phyloP scores from a whole-genome alignment of 2,113 vertebrate species.

The Sardina pilchardus region DNA sequence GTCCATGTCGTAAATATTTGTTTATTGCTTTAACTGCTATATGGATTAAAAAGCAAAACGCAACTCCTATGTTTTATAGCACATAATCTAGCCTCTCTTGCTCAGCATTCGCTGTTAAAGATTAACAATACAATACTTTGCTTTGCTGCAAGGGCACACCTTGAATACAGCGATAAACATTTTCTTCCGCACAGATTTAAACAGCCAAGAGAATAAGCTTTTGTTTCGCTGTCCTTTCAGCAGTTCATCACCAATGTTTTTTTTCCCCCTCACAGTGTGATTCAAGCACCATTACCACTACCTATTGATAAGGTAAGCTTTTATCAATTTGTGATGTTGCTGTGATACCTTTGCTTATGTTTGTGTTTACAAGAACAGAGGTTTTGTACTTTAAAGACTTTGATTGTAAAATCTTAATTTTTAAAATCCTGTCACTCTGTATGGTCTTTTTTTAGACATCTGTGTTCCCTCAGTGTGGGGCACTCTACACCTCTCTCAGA shows the following conservation, averaged over 20 bases:
- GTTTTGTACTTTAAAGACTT: too few relatives aligned
- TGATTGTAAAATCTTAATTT: background rate
- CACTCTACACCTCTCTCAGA: background rate
- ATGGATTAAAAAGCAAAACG: too few relatives aligned
- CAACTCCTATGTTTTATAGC: too few relatives aligned
- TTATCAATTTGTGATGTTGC: background rate
- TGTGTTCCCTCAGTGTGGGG: background rate
- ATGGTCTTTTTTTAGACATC: background rate
- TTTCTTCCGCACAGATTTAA: slow-evolving; percentile 8
- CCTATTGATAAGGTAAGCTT: slow-evolving; percentile 96
- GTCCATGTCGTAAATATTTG: too few relatives aligned
- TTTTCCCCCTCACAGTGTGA: slow-evolving; percentile 81
- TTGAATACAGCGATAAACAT: slow-evolving; percentile 31
- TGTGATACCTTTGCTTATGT: background rate
- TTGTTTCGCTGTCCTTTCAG: slow-evolving; percentile 2
- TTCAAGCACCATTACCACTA: slow-evolving; percentile 93
- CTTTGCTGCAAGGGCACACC: background rate
- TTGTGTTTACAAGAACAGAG: background rate
- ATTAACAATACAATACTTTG: slow-evolving; percentile 41
- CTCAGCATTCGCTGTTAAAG: slow-evolving; percentile 39
- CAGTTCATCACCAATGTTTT: slow-evolving; percentile 48
- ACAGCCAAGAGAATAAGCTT: slow-evolving; percentile 12
- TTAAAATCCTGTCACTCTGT: background rate
- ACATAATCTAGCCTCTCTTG: too few relatives aligned
- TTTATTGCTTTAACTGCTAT: too few relatives aligned